A percentile compares a stretch with the other conserved stretches of the same genome.
Conservation (phyloP, 1,140 invertebrate genomes). For the Pogonomyrmex californicus region DNA sequence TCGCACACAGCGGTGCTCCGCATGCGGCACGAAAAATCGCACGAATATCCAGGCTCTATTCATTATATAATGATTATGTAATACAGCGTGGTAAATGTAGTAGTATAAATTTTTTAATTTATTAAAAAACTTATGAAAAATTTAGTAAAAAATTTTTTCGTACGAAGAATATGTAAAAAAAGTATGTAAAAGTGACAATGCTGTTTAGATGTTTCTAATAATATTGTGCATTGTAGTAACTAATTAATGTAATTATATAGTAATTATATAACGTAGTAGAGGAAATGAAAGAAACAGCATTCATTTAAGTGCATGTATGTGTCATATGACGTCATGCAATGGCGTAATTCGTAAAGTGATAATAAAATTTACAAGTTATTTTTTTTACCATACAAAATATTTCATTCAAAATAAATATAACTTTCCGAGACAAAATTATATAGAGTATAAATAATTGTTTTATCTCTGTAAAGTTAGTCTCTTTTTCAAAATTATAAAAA, state of each 20-base stretch:
- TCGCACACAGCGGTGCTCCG: too few relatives aligned
- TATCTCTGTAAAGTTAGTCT: too few relatives aligned
- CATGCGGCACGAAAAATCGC: too few relatives aligned
- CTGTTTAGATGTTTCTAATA: conserved; percentile 12
- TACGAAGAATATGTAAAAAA: not conserved
- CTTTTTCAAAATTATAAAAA: too few relatives aligned
- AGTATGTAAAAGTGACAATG: not conserved
- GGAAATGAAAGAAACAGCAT: conserved; percentile 69
- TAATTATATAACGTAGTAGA: conserved; percentile 67
- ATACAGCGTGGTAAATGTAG: not conserved
- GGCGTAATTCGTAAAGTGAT: conserved; percentile 48
- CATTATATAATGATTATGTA: not conserved
- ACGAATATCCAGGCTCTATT: too few relatives aligned
- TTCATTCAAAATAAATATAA: not conserved
- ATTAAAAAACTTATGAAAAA: too few relatives aligned
- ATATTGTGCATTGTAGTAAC: conserved; percentile 35
- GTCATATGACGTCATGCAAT: conserved; percentile 54
- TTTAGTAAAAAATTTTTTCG: not conserved
- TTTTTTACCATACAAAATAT: not conserved
- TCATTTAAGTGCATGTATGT: conserved; percentile 15
- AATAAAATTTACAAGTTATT: too few relatives aligned
- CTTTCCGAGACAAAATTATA: not conserved
- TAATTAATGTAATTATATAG: conserved; percentile 38
- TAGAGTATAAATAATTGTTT: too few relatives aligned
- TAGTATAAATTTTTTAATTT: not conserved